phyloP scores from a whole-genome alignment of 1,140 invertebrate genomes.

The Listronotus oregonensis region DNA sequence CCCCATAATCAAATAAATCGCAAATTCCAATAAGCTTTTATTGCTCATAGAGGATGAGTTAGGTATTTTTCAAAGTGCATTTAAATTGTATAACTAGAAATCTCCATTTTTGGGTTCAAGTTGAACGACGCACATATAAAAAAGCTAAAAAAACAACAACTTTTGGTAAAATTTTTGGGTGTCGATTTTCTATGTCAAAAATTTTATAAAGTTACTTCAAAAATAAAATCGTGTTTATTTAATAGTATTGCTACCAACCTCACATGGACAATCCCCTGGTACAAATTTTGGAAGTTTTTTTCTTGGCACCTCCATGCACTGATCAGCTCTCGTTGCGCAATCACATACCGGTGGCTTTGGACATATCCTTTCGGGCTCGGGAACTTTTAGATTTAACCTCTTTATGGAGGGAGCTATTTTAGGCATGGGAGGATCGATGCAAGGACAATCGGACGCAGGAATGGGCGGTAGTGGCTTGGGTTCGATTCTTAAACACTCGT shows the following conservation, averaged over 20 bases:
- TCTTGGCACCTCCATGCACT: constrained; percentile 10
- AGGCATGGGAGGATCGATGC: constrained; percentile 25
- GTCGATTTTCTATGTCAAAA: too few species aligned
- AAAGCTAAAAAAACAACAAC: too few species aligned
- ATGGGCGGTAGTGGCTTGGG: constrained; percentile 25
- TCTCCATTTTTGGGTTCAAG: too few species aligned
- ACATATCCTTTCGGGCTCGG: constrained; percentile 27
- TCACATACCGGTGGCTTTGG: constrained; percentile 10
- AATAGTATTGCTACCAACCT: constrained; percentile 4
- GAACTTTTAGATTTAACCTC: constrained; percentile 26
- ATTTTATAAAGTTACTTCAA: too few species aligned
- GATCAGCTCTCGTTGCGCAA: constrained; percentile 15
- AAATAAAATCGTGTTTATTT: too few species aligned
- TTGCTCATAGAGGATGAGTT: too few species aligned
- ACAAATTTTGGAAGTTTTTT: constrained; percentile 33
- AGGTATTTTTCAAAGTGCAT: too few species aligned
- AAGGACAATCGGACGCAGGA: constrained; percentile 15
- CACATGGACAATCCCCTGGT: constrained; percentile 28
- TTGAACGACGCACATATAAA: too few species aligned
- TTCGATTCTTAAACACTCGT: constrained; percentile 20
- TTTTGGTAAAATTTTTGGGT: too few species aligned
- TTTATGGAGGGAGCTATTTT: constrained; percentile 18
- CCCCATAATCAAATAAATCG: too few species aligned
- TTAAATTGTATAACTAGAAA: too few species aligned
- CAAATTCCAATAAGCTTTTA: too few species aligned